Evolutionary conservation across 2,113 vertebrate genomes (phyloP).

Genomic region (Sapajus apella): DNA sequence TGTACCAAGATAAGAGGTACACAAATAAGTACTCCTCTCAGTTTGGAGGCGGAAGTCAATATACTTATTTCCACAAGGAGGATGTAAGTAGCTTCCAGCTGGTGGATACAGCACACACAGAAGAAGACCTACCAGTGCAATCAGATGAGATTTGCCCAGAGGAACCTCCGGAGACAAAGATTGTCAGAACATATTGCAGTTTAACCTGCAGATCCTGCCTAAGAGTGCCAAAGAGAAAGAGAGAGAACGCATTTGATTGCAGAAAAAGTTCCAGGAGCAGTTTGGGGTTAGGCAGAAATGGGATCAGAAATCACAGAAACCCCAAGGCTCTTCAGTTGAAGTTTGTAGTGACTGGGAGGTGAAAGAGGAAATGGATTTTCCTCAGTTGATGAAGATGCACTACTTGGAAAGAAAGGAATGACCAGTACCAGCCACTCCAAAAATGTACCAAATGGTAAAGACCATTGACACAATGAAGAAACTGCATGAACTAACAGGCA

Average conservation of each 20-base stretch:
- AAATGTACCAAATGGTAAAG: no score
- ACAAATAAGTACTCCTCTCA: constrained; percentile 99
- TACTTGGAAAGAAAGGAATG: constrained; percentile 89
- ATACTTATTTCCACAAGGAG: constrained; percentile 98
- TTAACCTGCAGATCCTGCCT: constrained; percentile 97
- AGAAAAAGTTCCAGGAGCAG: constrained; percentile 99
- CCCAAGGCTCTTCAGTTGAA: constrained; percentile 97
- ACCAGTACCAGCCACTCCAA: no score
- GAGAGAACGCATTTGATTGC: constrained; percentile 95
- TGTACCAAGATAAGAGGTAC: constrained; percentile 98
- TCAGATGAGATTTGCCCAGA: constrained; percentile 97
- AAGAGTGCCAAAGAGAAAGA: constrained; percentile 99
- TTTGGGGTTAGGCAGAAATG: constrained; percentile 99
- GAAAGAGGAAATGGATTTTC: constrained; percentile 99
- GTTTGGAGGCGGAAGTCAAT: constrained; percentile 97
- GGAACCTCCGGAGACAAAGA: constrained; percentile 98
- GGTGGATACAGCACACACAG: constrained; percentile 97
- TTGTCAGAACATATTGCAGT: constrained; percentile 95
- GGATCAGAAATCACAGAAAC: constrained; percentile 99
- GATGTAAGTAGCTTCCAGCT: constrained; percentile 98
- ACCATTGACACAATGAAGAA: no score
- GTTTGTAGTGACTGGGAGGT: constrained; percentile 99
- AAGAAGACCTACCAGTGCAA: constrained; percentile 99
- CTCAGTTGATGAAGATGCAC: constrained; percentile 98
- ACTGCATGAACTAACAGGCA: no score